Base-by-base conservation (phyloP, 1,140 invertebrate species). In the Heliconius himera region DNA sequence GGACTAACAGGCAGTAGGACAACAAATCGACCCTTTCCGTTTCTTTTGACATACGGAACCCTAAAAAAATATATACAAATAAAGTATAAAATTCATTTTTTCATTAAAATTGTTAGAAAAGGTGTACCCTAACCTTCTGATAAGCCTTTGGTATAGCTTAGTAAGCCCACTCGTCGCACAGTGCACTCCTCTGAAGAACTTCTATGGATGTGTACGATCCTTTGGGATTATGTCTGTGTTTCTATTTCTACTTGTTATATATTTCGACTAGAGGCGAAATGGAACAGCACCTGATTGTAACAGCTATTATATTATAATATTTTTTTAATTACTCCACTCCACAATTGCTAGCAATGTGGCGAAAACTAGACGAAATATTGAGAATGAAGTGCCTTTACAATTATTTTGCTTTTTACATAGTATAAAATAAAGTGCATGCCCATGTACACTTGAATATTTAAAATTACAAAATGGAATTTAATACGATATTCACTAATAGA, bases 141-240 rank as follows among this genome's bases (percentile, higher is more conserved):
- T 66, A 66, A 66, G 60, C 60, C 60, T 66, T 26, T 29, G 26
- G 2, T 29, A 66, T 66, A 66, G 60, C 60, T 66, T 66, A 13
- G 60, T 66, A 66, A 66, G 26, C 22, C 60, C 60, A 66, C 60
- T 66, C 13, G 13, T 29, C 60, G 29, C 26, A 22, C 22, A 66
- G 60, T 66, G 60, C 60, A 66, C 60, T 66, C 26, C 26, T 66
- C 8, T 66, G n/a, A 26, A 66, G 60, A 66, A 66, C 60, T 66
- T 29, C 22, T 29, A 11, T 66, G 29, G 3, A 66, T 56, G 3
- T 22, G n/a, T 56, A 22, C n/a, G 9, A 66, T 66, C 60, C 60
- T 66, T 26, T 22, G 60, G 60, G 60, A 66, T 66, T 66, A 66
- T 66, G 26, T 66, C 60, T 66, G 26, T n/a, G 4, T 66, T 29